These are phyloP conservation scores for Dermolepida albohirtum DNA, from an alignment of 2,888 invertebrate species.

Conservation along the genomic window DNA sequence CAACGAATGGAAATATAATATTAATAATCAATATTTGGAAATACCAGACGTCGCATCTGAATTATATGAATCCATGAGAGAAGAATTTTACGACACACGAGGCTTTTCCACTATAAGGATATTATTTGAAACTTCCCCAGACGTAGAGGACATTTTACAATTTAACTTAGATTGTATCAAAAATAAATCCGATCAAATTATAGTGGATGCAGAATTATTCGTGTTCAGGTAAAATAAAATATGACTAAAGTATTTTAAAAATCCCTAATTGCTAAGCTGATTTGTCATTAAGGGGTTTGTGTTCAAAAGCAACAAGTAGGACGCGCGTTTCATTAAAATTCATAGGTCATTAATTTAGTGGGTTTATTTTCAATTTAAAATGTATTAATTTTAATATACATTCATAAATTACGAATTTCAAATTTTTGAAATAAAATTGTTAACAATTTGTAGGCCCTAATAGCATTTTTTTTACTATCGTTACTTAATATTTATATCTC, in stretches of 20 bases:
- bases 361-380: too few species aligned
- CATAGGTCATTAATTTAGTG: too few species aligned
- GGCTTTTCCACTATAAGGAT: constrained; percentile 48
- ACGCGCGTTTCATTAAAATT: too few species aligned
- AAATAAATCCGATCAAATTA: constrained; percentile 59
- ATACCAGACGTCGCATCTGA: constrained; percentile 49
- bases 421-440: too few species aligned
- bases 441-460: too few species aligned
- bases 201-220: constrained; percentile 70
- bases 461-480: too few species aligned
- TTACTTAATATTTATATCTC: too few species aligned
- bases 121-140: constrained; percentile 47
- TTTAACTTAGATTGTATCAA: constrained; percentile 47
- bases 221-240: constrained; percentile 64
- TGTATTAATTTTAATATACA: too few species aligned
- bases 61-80: constrained; percentile 47
- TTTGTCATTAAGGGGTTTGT: too few species aligned
- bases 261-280: too few species aligned
- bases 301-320: too few species aligned
- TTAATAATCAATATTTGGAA: constrained; percentile 46
- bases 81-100: constrained; percentile 42
- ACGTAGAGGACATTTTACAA: constrained; percentile 46
- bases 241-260: not conserved
- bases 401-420: too few species aligned
- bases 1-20: constrained; percentile 47